Evolutionary conservation across 2,797 vertebrate species (phyloP), one percentile per base, ranked within the genome.

Genomic region (Syndactyla subalaris): DNA sequence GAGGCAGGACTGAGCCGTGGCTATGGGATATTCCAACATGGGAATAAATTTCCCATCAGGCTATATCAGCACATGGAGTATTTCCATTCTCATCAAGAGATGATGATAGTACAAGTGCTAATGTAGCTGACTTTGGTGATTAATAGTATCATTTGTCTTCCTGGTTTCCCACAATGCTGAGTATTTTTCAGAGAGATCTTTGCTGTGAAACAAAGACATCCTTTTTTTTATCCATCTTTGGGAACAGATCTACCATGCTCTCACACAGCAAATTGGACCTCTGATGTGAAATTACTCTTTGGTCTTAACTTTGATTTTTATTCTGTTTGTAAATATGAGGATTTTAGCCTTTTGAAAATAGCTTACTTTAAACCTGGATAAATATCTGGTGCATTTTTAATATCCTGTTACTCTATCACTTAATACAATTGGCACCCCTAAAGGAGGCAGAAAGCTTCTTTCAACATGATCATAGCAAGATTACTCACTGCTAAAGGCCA

Each of bases 301-400:
- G 14, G 18, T 34, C 29, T 62, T 46, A 67, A 63, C 11, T 80
- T 49, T 1, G 0, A 10, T 83, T 88, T 86, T 80, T 79, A 70
- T 59, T 79, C 34, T 92, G 14, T 57, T 91, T 84, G 23, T 49
- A 88, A 76, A 57, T 19, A 74, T 29, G 13, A 58, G 7, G 32
- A 55, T 66, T 81, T 85, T 62, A 90, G 8, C 19, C 54, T 94
- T 82, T 88, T 68, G 57, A 57, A 82, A 92, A 14, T 3, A 72
- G 22, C 29, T 78, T 85, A 46, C 80, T 96, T 95, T 77, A 85
- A 86, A 81, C 58, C 51, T 80, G 52, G 71, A 59, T 74, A 96
- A 96, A 86, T 91, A 88, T 27, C 58, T 85, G 51, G 63, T 84
- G 7, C 1, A 2, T 66, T 88, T 89, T 59, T 72, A 58, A 72